Conservation (phyloP, 1,140 invertebrate species). For the Camponotus vicinus region DNA sequence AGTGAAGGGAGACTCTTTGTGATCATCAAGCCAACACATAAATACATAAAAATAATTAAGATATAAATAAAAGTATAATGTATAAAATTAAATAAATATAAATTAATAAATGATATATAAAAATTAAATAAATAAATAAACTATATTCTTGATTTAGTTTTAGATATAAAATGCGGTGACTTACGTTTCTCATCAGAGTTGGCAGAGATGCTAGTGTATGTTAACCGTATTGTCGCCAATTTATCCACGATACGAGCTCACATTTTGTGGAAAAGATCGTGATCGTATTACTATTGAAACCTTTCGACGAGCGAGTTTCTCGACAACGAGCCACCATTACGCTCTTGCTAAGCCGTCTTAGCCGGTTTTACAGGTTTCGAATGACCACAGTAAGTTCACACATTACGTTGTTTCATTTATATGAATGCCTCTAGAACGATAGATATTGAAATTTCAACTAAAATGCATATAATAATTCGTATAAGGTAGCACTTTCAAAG, state of each 20-base stretch:
- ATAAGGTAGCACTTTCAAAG: conserved; percentile 31
- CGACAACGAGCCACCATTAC: conserved; percentile 70
- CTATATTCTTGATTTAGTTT: neutral
- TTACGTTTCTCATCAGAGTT: neutral
- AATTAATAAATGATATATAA: too few relatives aligned
- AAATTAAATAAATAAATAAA: too few relatives aligned
- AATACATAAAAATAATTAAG: too few relatives aligned
- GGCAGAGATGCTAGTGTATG: neutral
- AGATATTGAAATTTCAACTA: conserved; percentile 60
- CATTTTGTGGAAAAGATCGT: conserved; percentile 17
- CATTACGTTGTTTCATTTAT: conserved; percentile 69
- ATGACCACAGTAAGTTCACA: conserved; percentile 68
- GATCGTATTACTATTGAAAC: conserved; percentile 52
- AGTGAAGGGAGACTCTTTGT: neutral
- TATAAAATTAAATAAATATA: too few relatives aligned
- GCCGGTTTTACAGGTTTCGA: conserved; percentile 78
- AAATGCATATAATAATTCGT: conserved; percentile 23
- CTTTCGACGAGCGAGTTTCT: conserved; percentile 74
- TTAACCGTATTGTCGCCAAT: neutral
- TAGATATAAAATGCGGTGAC: neutral
- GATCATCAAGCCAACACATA: too few relatives aligned
- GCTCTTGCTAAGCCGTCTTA: conserved; percentile 62
- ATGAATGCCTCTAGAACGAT: conserved; percentile 35
- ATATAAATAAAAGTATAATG: too few relatives aligned
- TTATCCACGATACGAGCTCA: conserved; percentile 2